Base-by-base conservation (phyloP, 2,113 vertebrate genomes). In the Thermophis baileyi region DNA sequence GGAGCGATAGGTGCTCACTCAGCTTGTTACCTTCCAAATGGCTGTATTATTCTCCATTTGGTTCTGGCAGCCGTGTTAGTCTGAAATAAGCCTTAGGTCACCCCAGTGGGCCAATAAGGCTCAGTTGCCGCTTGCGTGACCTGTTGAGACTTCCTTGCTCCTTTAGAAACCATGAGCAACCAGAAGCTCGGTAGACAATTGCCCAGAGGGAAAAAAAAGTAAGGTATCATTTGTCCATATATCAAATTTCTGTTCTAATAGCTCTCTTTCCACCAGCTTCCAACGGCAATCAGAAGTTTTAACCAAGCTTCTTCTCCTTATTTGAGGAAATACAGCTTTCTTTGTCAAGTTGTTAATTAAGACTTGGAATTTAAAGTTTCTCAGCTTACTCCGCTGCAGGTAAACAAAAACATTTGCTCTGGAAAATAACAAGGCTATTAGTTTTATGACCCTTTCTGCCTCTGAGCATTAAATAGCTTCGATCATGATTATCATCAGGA, bases 321-420 rank as follows among this genome's bases (percentile, higher is more conserved):
- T 40, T 49, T 81, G 20, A 94, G 91, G 87, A 94, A 60, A 93
- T 91, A 53, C 69, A 89, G 40, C n/a, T 90, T 93, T 91, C 91
- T 94, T 90, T 94, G 35, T 95, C 11, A 16, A 46, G 63, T 81
- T 97, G 94, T 97, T 97, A 96, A 97, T 97, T 96, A 96, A 95
- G 96, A 94, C 90, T 94, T 69, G 93, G 94, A 93, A 93, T 97
- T 60, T 97, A 97, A 97, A 97, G 88, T 81, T 27, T 91, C 46
- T 95, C 93, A 87, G 89, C 94, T 96, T 95, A 57, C n/a, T 94
- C 91, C 94, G 91, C 94, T 96, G 95, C 94, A 96, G 95, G 95
- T 97, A 95, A 97, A 96, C 93, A 85, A 96, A 97, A 97, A 97
- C 96, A 96, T 97, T 97, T 97, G 95, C 96, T 95, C 91, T 96